Evolutionary conservation across 2,113 vertebrate species (phyloP).

Genomic region (Lethenteron camtschaticum): DNA sequence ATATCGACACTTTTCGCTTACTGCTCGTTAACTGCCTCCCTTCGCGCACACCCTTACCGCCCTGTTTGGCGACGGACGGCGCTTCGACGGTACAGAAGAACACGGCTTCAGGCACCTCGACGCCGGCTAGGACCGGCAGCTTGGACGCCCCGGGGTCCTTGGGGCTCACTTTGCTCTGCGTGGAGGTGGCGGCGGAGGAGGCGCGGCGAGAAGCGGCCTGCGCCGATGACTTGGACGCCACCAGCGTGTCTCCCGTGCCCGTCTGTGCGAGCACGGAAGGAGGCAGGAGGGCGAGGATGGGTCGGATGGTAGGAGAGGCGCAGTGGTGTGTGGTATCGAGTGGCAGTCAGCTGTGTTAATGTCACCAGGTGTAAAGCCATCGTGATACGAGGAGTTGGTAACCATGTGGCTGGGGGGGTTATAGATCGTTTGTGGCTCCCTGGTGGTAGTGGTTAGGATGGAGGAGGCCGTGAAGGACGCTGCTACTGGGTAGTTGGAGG

Average conservation of each 20-base stretch:
- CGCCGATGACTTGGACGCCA: conserved; percentile 58
- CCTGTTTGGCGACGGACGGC: conserved; percentile 53
- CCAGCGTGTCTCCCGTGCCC: conserved; percentile 75
- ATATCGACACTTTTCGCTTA: too few species aligned
- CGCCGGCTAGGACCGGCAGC: conserved; percentile 41
- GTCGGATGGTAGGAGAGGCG: too few species aligned
- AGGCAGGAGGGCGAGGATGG: neutral
- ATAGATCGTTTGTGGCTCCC: too few species aligned
- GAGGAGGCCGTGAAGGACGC: too few species aligned
- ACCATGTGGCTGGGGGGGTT: too few species aligned
- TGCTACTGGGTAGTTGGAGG: too few species aligned
- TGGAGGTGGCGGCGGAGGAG: conserved; percentile 8
- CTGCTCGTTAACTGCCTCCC: too few species aligned
- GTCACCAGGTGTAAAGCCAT: too few species aligned
- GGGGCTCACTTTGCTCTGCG: neutral
- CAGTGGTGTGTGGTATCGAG: too few species aligned
- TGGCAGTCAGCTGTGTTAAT: too few species aligned
- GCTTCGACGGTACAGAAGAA: conserved; percentile 98
- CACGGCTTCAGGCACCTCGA: conserved; percentile 81
- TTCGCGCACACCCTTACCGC: conserved; percentile 24
- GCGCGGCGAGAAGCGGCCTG: conserved; percentile 29
- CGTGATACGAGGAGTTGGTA: too few species aligned
- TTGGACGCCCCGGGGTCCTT: conserved; percentile 14
- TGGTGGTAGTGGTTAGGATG: too few species aligned
- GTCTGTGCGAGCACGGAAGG: conserved; percentile 27